Evolutionary conservation across 2,113 vertebrate species (phyloP).

Genomic region (Corythoichthys haematopterus): DNA sequence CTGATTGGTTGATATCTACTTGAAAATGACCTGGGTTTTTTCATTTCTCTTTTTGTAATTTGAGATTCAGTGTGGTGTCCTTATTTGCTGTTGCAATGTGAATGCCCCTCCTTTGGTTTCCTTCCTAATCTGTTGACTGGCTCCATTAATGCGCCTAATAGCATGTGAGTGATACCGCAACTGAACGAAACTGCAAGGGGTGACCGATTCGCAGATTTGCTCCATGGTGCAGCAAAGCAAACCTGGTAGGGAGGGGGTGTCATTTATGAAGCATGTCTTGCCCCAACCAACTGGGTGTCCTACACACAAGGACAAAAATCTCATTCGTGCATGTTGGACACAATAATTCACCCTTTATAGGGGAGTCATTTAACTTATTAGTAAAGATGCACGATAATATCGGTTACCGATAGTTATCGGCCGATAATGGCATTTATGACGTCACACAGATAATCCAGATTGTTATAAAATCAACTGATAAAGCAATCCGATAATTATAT

Average conservation of each 20-base stretch:
- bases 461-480: too few relatives aligned
- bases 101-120: slow-evolving; percentile 22
- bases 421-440: too few relatives aligned
- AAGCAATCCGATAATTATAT: too few relatives aligned
- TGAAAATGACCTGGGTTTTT: not conserved
- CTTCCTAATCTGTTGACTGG: slow-evolving; percentile 39
- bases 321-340: not conserved
- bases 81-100: too few relatives aligned
- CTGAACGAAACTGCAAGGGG: slow-evolving; percentile 52
- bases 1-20: not conserved
- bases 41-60: not conserved
- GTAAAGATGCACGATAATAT: too few relatives aligned
- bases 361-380: too few relatives aligned
- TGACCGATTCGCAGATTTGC: slow-evolving; percentile 65
- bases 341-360: too few relatives aligned
- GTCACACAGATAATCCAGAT: too few relatives aligned
- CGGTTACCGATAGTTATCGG: too few relatives aligned
- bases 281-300: slow-evolving; percentile 41
- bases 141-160: slow-evolving; percentile 54
- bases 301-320: slow-evolving; percentile 64
- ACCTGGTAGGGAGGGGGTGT: slow-evolving; percentile 38
- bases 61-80: not conserved
- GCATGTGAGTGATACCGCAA: slow-evolving; percentile 53
- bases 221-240: slow-evolving; percentile 68
- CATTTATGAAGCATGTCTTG: slow-evolving; percentile 61